phyloP scores from a whole-genome alignment of 2,113 vertebrate species.

The Pedetes capensis region DNA sequence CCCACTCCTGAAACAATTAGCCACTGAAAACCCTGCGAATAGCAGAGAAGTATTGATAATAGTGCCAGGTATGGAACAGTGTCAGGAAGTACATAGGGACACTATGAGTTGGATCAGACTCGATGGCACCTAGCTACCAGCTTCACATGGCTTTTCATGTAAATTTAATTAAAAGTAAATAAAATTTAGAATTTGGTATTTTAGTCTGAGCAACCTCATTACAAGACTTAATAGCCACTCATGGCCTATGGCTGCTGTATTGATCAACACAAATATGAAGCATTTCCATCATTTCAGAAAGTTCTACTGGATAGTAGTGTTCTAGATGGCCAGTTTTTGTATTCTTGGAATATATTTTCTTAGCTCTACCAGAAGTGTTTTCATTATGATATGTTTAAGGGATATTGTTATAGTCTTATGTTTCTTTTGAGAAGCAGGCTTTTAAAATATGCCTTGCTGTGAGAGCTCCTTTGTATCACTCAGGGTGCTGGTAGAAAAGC shows the following conservation, averaged over 20 bases:
- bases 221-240: neutral
- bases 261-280: neutral
- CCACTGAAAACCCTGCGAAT: too few relatives aligned
- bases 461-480: neutral
- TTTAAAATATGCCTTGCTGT: neutral
- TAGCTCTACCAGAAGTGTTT: neutral
- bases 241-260: neutral
- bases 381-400: neutral
- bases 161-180: conserved; percentile 41
- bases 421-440: neutral
- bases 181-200: neutral
- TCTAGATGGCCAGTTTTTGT: neutral
- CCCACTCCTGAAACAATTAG: too few relatives aligned
- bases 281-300: neutral
- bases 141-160: neutral
- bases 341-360: neutral
- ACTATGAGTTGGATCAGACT: too few relatives aligned
- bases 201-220: neutral
- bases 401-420: neutral
- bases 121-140: neutral
- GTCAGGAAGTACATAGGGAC: too few relatives aligned
- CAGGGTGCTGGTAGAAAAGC: neutral
- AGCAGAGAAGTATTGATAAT: too few relatives aligned
- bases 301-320: neutral
- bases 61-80: too few relatives aligned